Conservation (phyloP, 2,113 vertebrate genomes). For the Labeo rohita region DNA sequence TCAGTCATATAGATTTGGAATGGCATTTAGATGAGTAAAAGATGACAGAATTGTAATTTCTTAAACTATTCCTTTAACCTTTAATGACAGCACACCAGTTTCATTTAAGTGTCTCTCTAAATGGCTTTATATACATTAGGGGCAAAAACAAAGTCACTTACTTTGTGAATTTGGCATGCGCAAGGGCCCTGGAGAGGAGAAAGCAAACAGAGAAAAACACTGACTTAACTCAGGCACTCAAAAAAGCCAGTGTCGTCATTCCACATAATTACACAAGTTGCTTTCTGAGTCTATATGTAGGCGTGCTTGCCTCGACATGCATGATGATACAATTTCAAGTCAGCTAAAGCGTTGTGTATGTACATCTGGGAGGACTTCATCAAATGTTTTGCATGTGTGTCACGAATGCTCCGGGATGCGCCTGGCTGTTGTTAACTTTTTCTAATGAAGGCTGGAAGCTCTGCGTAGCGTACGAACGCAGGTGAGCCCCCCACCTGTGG, state of each 20-base stretch:
- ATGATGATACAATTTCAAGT: constrained; percentile 26
- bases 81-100: not conserved
- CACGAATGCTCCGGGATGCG: constrained; percentile 67
- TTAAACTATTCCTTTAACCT: not conserved
- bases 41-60: not conserved
- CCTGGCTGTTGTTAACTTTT: constrained; percentile 68
- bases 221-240: constrained; percentile 6
- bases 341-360: not conserved
- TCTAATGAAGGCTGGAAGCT: constrained; percentile 66
- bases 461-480: constrained; percentile 46
- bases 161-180: constrained; percentile 98
- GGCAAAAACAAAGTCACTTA: constrained; percentile 76
- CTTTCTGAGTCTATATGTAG: not conserved
- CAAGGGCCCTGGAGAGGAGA: constrained; percentile 86
- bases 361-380: constrained; percentile 23
- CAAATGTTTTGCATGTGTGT: constrained; percentile 64
- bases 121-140: not conserved
- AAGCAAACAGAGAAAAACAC: constrained; percentile 40
- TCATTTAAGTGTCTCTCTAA: not conserved
- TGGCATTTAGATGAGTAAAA: not conserved
- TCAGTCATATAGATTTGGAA: not conserved
- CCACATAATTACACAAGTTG: constrained; percentile 18
- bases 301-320: constrained; percentile 6
- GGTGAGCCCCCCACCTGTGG: constrained; percentile 55
- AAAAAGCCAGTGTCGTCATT: not conserved